These are phyloP conservation scores for Emmelina monodactyla DNA, from an alignment of 2,888 invertebrate species.

Conservation along the genomic window DNA sequence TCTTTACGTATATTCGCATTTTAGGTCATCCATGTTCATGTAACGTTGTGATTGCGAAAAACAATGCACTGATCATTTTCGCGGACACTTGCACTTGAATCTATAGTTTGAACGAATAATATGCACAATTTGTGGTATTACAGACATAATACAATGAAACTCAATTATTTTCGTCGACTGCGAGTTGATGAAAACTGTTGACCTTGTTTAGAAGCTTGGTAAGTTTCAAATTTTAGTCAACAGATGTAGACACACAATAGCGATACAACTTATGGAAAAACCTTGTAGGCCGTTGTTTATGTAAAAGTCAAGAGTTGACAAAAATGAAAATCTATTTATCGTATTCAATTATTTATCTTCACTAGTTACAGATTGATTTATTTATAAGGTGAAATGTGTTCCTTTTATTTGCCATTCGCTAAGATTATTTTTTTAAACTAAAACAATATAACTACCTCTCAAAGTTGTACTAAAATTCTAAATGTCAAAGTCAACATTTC, in stretches of 20 bases:
- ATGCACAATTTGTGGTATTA: constrained; percentile 35
- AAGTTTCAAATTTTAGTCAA: constrained; percentile 67
- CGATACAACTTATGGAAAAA: constrained; percentile 29
- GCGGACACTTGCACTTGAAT: constrained; percentile 53
- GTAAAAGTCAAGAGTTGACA: no score
- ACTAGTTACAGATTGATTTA: no score
- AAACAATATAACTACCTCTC: no score
- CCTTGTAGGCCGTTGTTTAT: no score
- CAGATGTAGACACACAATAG: constrained; percentile 65
- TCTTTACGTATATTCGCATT: constrained; percentile 66
- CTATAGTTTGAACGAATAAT: constrained; percentile 34
- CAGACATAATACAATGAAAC: constrained; percentile 47
- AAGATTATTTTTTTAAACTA: no score
- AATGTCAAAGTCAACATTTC: no score
- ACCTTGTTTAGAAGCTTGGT: constrained; percentile 67
- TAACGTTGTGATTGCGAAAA: constrained; percentile 68
- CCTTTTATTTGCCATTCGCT: no score
- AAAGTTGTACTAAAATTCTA: no score
- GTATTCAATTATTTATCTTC: no score
- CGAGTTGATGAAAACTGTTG: constrained; percentile 65
- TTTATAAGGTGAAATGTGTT: no score
- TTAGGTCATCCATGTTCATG: constrained; percentile 69
- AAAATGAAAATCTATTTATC: no score
- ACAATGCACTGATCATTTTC: constrained; percentile 63
- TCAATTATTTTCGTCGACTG: constrained; percentile 57